Base-by-base conservation (phyloP, 2,113 vertebrate species). In the Delphinus delphis region DNA sequence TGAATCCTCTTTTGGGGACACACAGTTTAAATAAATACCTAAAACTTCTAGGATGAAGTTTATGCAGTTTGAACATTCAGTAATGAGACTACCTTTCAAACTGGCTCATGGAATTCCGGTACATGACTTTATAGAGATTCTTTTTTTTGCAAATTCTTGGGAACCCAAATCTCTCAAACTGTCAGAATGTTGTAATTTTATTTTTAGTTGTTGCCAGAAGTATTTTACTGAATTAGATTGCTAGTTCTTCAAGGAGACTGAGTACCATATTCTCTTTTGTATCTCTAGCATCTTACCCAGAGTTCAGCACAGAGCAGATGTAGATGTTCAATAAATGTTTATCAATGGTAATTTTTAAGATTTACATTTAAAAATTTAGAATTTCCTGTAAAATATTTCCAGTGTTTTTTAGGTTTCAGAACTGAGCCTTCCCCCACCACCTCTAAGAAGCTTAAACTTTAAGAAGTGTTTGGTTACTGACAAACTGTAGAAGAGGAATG, bases 321-420 rank as follows among this genome's bases (percentile, higher is more conserved):
- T 50, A 70, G 28, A 33, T 70, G 41, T 55, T 86, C 71, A 50
- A 41, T 62, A 90, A 67, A 67, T 85, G 13, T 65, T 88, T 83
- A 10, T 33, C 26, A 68, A 3, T 74, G 44, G 65, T 31, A 23
- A 67, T 74, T 86, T 71, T 3, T 1, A 12, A 68, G 55, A 47
- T 14, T 79, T 90, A 33, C 47, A 68, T 82, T 65, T 41, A 93
- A 81, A 90, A 79, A 77, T 53, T 71, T 60, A 36, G 23, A 28
- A 38, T 90, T 94, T 95, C 90, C 65, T 88, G 33, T 92, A 70
- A 86, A 93, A 77, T 86, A 36, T 70, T 82, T 93, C 88, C 33
- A 31, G 47, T 88, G 33, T 96, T 87, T 74, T 74, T 14, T 44
- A 80, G 62, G 70, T 92, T 95, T 82, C 28, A 93, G 47, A 96